A percentile compares a stretch with the other conserved stretches of the same genome.
Conservation (phyloP, 2,113 vertebrate genomes). For the Marmota monax region DNA sequence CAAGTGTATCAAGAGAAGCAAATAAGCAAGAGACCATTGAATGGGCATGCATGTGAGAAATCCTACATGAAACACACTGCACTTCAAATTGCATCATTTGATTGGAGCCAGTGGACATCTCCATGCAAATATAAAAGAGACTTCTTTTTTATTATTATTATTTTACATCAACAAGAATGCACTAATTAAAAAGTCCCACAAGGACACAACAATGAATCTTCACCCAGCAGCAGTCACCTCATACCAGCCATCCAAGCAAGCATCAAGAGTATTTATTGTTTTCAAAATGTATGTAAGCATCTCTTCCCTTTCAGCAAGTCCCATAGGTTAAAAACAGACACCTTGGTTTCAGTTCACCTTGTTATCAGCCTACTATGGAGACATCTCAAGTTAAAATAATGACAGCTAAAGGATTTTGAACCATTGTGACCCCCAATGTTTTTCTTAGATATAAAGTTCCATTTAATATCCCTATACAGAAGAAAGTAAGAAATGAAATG, state of each 20-base stretch:
- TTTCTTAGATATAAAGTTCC: neutral
- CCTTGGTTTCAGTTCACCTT: neutral
- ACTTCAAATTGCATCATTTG: neutral
- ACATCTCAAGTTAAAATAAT: neutral
- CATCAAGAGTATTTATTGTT: neutral
- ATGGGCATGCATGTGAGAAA: neutral
- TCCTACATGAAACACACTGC: neutral
- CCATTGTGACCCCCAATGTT: neutral
- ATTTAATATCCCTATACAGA: neutral
- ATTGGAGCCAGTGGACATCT: neutral
- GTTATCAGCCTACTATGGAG: neutral
- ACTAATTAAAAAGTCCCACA: neutral
- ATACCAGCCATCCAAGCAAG: neutral
- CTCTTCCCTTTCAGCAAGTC: neutral
- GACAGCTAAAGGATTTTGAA: neutral
- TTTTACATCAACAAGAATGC: neutral
- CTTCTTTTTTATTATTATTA: neutral
- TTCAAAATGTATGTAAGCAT: neutral
- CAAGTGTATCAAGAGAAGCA: constrained; percentile 9
- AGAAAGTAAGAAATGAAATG: neutral
- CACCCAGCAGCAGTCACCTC: neutral
- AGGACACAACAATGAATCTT: neutral
- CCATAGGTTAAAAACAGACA: neutral
- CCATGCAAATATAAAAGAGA: neutral
- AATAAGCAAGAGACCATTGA: neutral